Evolutionary conservation across 2,797 vertebrate species (phyloP).

Genomic region (Acanthurus tractus): DNA sequence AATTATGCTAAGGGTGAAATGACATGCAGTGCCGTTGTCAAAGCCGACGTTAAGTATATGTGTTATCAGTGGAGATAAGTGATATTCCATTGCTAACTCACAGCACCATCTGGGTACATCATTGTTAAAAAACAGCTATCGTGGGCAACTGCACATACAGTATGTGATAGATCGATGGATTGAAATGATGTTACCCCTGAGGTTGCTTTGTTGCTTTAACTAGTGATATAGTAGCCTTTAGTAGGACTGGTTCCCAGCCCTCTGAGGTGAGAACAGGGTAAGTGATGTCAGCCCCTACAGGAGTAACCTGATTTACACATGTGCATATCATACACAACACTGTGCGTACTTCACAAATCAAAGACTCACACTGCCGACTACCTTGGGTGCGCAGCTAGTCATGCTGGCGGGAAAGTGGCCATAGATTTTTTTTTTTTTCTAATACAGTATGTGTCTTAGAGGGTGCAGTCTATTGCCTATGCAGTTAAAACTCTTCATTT

Average conservation of each 20-base stretch:
- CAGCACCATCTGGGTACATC: slow-evolving; percentile 76
- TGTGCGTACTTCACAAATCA: slow-evolving; percentile 72
- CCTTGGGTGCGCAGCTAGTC: slow-evolving; percentile 69
- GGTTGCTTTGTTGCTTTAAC: slow-evolving; percentile 72
- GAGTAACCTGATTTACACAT: slow-evolving; percentile 77
- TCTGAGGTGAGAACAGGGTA: slow-evolving; percentile 47
- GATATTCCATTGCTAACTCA: slow-evolving; percentile 69
- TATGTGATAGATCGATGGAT: slow-evolving; percentile 67
- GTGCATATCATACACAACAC: slow-evolving; percentile 76
- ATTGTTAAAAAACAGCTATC: slow-evolving; percentile 57
- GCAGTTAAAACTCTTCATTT: slow-evolving; percentile 54
- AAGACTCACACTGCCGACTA: slow-evolving; percentile 65
- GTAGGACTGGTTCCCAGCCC: slow-evolving; percentile 37
- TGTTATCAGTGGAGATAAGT: slow-evolving; percentile 75
- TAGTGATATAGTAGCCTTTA: slow-evolving; percentile 55
- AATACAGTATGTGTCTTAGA: slow-evolving; percentile 73
- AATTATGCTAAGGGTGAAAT: slow-evolving; percentile 79
- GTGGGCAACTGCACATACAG: slow-evolving; percentile 68
- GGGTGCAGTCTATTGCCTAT: slow-evolving; percentile 66
- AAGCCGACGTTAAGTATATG: slow-evolving; percentile 71
- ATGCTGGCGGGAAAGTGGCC: slow-evolving; percentile 65
- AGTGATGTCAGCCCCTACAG: slow-evolving; percentile 63
- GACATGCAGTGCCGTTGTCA: slow-evolving; percentile 80
- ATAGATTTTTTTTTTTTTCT: slow-evolving; percentile 24
- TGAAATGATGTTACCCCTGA: slow-evolving; percentile 81